Conservation (phyloP, 2,797 vertebrate species). For the Alcedo quadribrachys region DNA sequence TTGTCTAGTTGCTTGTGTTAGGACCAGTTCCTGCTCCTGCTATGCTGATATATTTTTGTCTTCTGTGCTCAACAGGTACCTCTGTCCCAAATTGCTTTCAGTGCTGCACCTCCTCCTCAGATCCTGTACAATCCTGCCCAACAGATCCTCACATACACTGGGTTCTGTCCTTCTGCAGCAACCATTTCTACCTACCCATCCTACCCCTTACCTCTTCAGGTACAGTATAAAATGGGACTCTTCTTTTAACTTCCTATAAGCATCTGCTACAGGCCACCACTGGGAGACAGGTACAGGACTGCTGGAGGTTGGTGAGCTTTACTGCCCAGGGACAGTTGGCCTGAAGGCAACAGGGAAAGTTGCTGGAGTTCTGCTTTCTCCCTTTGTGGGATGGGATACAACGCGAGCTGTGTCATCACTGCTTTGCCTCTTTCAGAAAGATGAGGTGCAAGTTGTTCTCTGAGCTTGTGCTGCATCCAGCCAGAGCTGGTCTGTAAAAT, state of each 20-base stretch:
- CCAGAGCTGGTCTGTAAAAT: neutral
- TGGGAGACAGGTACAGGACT: neutral
- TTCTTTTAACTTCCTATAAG: neutral
- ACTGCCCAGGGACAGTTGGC: neutral
- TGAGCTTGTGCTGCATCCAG: neutral
- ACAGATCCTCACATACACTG: slow-evolving; percentile 87
- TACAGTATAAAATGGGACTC: slow-evolving; percentile 47
- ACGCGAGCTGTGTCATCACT: neutral
- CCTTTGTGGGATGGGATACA: neutral
- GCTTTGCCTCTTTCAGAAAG: neutral
- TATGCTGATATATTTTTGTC: neutral
- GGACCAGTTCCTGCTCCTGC: neutral
- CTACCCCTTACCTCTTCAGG: slow-evolving; percentile 88
- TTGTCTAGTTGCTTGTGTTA: neutral
- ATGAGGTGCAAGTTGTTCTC: neutral
- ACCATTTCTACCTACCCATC: slow-evolving; percentile 86
- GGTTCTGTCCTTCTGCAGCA: slow-evolving; percentile 83
- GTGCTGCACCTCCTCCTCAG: slow-evolving; percentile 84
- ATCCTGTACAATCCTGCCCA: slow-evolving; percentile 91
- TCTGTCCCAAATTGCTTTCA: slow-evolving; percentile 76
- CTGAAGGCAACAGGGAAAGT: neutral
- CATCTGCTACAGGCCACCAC: neutral
- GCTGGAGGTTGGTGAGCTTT: neutral
- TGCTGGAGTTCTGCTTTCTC: neutral
- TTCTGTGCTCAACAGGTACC: slow-evolving; percentile 79